Conservation (phyloP, 2,797 vertebrate species). For the Mastacembelus armatus region DNA sequence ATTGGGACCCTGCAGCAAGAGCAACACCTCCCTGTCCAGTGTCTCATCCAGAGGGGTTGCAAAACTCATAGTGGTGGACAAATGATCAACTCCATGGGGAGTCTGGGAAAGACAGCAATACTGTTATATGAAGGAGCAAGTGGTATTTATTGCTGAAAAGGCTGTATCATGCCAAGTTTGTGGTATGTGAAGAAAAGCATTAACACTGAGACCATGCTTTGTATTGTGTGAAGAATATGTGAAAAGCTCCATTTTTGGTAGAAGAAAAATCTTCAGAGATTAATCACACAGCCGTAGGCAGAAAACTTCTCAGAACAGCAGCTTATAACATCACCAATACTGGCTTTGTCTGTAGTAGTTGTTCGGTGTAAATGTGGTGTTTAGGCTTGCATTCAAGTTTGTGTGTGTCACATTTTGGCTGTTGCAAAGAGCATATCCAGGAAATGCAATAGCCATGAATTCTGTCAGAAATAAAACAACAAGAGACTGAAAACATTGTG, state of each 20-base stretch:
- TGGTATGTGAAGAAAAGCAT: neutral
- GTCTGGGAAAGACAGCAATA: constrained; percentile 18
- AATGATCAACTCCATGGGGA: constrained; percentile 60
- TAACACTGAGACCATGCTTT: constrained; percentile 3
- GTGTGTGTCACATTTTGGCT: neutral
- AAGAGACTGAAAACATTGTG: neutral
- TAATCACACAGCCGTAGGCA: neutral
- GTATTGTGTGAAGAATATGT: neutral
- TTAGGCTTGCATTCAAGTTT: neutral
- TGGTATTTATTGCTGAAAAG: neutral
- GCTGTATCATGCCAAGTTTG: neutral
- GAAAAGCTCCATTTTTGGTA: neutral
- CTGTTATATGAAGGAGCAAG: neutral
- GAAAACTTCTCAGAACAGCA: neutral
- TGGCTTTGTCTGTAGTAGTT: neutral
- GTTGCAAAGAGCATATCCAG: neutral
- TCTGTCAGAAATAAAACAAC: neutral
- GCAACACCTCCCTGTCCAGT: constrained; percentile 85
- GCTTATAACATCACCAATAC: neutral
- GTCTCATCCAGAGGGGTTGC: constrained; percentile 81
- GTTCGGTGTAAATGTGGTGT: neutral
- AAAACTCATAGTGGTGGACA: constrained; percentile 60
- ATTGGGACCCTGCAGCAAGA: constrained; percentile 85
- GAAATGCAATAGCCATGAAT: neutral
- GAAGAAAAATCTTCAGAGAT: neutral